Evolutionary conservation across 1,140 invertebrate species (phyloP).

Genomic region (Conus betulinus): DNA sequence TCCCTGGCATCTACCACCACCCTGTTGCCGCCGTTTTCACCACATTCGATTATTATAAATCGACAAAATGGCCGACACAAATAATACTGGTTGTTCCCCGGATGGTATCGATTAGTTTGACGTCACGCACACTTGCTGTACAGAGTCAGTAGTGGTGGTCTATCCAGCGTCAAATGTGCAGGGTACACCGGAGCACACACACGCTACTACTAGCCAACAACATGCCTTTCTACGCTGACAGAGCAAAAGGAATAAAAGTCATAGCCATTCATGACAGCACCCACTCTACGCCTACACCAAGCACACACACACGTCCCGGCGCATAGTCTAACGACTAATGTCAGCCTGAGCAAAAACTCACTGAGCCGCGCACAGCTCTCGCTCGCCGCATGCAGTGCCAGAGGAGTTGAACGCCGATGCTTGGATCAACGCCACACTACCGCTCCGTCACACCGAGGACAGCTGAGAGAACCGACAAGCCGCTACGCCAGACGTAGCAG

Average conservation of each 20-base stretch:
- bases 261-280: conserved; percentile 31
- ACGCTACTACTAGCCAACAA: not conserved
- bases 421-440: not conserved
- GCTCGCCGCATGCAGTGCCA: conserved; percentile 32
- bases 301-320: not conserved
- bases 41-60: conserved; percentile 52
- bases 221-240: not conserved
- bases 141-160: not conserved
- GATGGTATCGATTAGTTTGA: conserved; percentile 56
- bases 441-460: not conserved
- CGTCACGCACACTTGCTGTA: conserved; percentile 45
- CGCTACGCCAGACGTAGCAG: no score
- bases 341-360: conserved; percentile 13
- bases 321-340: not conserved
- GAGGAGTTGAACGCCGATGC: conserved; percentile 3
- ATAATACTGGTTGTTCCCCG: conserved; percentile 49
- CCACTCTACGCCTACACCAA: not conserved
- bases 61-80: conserved; percentile 56
- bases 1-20: conserved; percentile 34
- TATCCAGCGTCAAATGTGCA: conserved; percentile 29
- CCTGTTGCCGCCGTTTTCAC: conserved; percentile 20
- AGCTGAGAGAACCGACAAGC: no score
- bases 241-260: conserved; percentile 2
- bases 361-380: conserved; percentile 22
- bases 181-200: not conserved